Base-by-base conservation (phyloP, 2,797 vertebrate species). In the Pelochelys cantorii region DNA sequence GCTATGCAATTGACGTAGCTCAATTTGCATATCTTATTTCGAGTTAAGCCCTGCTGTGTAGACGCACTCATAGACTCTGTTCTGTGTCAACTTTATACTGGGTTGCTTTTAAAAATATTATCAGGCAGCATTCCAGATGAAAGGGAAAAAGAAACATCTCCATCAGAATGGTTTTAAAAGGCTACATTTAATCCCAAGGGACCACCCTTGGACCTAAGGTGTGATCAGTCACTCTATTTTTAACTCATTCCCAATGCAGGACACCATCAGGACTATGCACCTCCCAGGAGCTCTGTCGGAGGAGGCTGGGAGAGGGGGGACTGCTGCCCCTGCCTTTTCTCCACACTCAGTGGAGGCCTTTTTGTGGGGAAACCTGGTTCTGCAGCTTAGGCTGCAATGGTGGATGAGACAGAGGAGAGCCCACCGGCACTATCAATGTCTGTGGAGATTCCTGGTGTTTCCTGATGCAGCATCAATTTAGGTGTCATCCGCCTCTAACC, bases 51-150 rank as follows among this genome's bases (percentile, higher is more conserved):
- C 42, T 48, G 42, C 42, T 48, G 42, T 48, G 42, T 48, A 48
- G 42, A 48, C 42, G 7, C 42, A 48, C 7, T 48, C 8, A 8
- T 57, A 27, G 88, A 84, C 75, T 71, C 29, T 7, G 27, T 0
- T 0, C n/a, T 9, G 34, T 84, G 10, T 81, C 74, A 92, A 17
- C 13, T 31, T 52, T 25, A 62, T 29, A 55, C 22, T 81, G 34
- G 60, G 8, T 71, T 81, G 81, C 62, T 90, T 86, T 85, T 62
- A 82, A 22, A 90, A 71, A 20, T 87, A 82, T 86, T 86, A 37
- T 0, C 0, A 14, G 57, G 79, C 42, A 11, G n/a, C 80, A 14
- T 83, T 91, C 53, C 88, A 81, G 56, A 65, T 81, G 71, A 81
- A 87, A 68, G 2, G 25, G 37, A 27, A 71, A 34, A 71, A 23